A percentile compares a stretch with the other conserved stretches of the same genome.
Conservation (phyloP, 2,113 vertebrate species). For the Psophia crepitans region DNA sequence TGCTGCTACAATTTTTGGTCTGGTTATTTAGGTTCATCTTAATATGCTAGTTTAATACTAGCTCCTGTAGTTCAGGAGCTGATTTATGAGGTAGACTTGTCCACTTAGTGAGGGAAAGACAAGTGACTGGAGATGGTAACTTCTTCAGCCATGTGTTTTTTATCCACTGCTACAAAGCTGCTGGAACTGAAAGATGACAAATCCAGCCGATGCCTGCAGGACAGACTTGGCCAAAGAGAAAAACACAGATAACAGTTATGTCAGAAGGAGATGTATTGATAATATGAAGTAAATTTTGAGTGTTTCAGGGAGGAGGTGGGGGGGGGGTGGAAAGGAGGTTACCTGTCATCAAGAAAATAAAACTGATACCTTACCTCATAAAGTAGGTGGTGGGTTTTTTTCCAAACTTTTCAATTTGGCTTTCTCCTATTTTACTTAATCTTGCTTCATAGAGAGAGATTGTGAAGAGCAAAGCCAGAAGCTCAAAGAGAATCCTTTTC, state of each 20-base stretch:
- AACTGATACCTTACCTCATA: background rate
- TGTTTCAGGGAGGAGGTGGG: background rate
- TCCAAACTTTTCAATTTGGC: background rate
- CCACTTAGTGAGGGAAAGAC: background rate
- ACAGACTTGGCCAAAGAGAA: background rate
- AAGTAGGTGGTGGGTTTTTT: rapidly evolving
- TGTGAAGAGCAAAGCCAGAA: background rate
- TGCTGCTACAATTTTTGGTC: background rate
- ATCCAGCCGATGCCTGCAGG: background rate
- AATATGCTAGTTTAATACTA: background rate
- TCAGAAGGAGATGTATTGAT: background rate
- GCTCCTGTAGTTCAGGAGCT: background rate
- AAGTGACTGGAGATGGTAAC: background rate
- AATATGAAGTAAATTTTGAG: background rate
- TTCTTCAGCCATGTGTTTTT: background rate
- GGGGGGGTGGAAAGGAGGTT: background rate
- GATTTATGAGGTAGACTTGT: background rate
- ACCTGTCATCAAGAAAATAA: background rate
- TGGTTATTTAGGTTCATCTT: background rate
- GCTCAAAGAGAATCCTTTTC: background rate
- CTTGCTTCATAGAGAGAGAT: background rate
- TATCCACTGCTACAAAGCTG: background rate
- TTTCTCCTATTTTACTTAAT: background rate
- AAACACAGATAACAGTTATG: background rate
- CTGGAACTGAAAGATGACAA: background rate